Percentiles rank a stretch among this genome's conserved stretches.
These are phyloP conservation scores for Osmerus mordax DNA, from an alignment of 2,113 vertebrate species.

Conservation along the genomic window DNA sequence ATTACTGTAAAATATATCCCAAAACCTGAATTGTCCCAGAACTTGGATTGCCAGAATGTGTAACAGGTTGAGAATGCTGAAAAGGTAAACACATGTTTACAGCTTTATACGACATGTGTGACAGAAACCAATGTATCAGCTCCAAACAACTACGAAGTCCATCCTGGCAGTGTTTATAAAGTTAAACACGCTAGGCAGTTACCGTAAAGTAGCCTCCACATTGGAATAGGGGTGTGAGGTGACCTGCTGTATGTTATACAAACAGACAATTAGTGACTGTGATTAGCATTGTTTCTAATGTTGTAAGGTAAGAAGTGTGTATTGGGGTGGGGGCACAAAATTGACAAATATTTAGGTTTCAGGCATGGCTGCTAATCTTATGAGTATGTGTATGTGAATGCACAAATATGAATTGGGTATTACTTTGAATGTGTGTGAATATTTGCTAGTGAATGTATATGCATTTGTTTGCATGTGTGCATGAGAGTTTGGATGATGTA, in stretches of 20 bases:
- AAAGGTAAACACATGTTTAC: too few species aligned
- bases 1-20: too few species aligned
- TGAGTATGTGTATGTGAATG: not conserved
- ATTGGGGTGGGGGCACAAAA: not conserved
- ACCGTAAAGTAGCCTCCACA: too few species aligned
- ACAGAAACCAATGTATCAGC: too few species aligned
- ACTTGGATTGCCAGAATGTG: too few species aligned
- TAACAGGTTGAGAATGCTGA: too few species aligned
- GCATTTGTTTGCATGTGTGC: not conserved
- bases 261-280: slow-evolving; percentile 29
- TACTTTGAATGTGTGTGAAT: not conserved
- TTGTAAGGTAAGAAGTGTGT: too few species aligned
- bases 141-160: too few species aligned
- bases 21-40: too few species aligned
- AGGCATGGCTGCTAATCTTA: not conserved
- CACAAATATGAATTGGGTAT: not conserved
- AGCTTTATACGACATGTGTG: too few species aligned
- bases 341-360: not conserved
- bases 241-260: slow-evolving; percentile 20
- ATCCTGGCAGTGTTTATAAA: too few species aligned
- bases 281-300: slow-evolving; percentile 26
- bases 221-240: slow-evolving; percentile 17
- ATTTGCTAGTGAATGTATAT: not conserved
- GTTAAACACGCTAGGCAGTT: too few species aligned
- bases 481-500: not conserved